A percentile compares a stretch with the other conserved stretches of the same genome.
These are phyloP conservation scores for Otis tarda DNA, from an alignment of 2,113 vertebrate genomes.

Conservation along the genomic window DNA sequence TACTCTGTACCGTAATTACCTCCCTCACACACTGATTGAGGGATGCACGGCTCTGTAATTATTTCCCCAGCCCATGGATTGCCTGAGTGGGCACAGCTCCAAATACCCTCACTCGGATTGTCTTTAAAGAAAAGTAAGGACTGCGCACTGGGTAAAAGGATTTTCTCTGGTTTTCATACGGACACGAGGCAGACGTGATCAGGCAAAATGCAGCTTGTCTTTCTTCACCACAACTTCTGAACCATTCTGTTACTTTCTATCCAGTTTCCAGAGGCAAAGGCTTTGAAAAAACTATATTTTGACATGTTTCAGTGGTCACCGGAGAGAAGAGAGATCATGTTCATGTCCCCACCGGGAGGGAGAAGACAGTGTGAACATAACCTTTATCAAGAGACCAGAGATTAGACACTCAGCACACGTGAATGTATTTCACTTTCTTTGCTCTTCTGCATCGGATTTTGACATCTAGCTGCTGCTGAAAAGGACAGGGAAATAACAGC, in stretches of 20 bases:
- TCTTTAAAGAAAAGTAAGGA: background rate
- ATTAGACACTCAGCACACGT: background rate
- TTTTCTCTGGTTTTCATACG: accelerated
- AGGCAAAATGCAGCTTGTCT: background rate
- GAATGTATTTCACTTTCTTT: background rate
- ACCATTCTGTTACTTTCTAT: background rate
- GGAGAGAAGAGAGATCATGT: background rate
- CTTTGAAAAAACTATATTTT: background rate
- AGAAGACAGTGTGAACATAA: background rate
- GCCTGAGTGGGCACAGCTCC: background rate
- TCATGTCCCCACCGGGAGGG: background rate
- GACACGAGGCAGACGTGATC: accelerated
- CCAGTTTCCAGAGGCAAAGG: background rate
- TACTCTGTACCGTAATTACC: background rate
- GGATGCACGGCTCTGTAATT: background rate
- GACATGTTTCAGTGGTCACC: background rate
- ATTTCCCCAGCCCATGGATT: background rate
- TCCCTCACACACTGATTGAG: background rate
- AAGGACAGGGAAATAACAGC: background rate
- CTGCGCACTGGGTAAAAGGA: background rate
- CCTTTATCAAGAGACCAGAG: background rate
- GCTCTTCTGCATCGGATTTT: background rate
- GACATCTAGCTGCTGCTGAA: background rate
- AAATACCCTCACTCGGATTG: background rate
- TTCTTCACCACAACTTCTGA: background rate